Evolutionary conservation across 35 echinoderm and acorn worm species (phyloP).

Genomic region (Heliocidaris tuberculata): DNA sequence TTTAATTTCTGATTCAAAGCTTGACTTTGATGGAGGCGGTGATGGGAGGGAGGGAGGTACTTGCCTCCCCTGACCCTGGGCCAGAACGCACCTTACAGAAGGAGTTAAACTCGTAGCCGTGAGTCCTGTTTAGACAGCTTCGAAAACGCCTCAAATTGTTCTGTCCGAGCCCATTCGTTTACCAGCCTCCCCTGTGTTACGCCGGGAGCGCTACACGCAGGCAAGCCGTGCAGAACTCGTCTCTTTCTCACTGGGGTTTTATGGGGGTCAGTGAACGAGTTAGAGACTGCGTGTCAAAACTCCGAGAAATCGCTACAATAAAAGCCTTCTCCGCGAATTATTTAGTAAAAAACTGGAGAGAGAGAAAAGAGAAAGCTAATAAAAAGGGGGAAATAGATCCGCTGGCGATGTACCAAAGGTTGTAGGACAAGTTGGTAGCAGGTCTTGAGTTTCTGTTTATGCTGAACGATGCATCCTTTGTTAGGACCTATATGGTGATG

Average conservation of each 20-base stretch:
- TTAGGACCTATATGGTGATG: slow-evolving; percentile 43
- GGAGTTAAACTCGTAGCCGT: slow-evolving; percentile 25
- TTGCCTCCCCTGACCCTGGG: not conserved
- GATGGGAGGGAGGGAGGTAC: not conserved
- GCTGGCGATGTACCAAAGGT: slow-evolving; percentile 46
- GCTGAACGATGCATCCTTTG: slow-evolving; percentile 40
- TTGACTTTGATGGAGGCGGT: slow-evolving; percentile 9
- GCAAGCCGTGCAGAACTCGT: slow-evolving; percentile 1
- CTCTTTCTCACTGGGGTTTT: not conserved
- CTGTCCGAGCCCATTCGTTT: slow-evolving; percentile 36
- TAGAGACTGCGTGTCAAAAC: not conserved
- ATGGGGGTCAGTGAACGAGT: slow-evolving; percentile 45
- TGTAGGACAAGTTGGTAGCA: slow-evolving; percentile 52
- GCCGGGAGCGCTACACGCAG: slow-evolving; percentile 35
- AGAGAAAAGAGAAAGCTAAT: slow-evolving; percentile 30
- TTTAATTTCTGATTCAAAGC: not conserved
- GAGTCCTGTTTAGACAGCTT: slow-evolving; percentile 43
- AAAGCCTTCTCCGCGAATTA: not conserved
- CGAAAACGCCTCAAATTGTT: slow-evolving; percentile 39
- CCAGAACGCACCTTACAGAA: not conserved
- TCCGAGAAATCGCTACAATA: not conserved
- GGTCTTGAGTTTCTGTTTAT: slow-evolving; percentile 52
- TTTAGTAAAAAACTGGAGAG: not conserved
- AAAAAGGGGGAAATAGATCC: slow-evolving; percentile 40
- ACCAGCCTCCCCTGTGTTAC: slow-evolving; percentile 36